Base-by-base conservation (phyloP, 2,797 vertebrate genomes). In the Lagodon rhomboides region DNA sequence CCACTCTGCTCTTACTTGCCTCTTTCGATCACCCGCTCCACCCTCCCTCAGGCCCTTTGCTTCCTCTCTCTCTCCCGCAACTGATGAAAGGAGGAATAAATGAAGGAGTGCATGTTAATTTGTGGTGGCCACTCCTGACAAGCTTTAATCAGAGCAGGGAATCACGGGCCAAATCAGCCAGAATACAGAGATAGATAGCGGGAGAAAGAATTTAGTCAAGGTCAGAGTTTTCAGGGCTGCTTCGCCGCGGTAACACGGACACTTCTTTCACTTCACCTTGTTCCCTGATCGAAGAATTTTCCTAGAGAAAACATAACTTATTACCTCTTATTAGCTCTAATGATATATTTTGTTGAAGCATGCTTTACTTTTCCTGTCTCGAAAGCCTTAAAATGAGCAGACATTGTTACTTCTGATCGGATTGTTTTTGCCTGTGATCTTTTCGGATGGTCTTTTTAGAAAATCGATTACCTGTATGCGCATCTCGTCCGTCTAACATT, bases 21-120 rank as follows among this genome's bases (percentile, higher is more conserved):
- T 86, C 70, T 65, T 83, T 66, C n/a, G 67, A 76, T 82, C 61
- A 68, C 61, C 73, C 80, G 49, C 71, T 79, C 50, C 46, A 44
- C 44, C 70, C 60, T 80, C 80, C 82, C 84, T 1, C 8, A 86
- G 83, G 85, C 71, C 80, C 68, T 73, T 53, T 61, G 55, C 80
- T 70, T 84, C 74, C 51, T 68, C 63, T 80, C 61, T 78, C 66
- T 34, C 30, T 34, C 51, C 12, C 12, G 53, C 65, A 12, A 47
- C 71, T 90, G 92, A 94, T 93, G 85, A 93, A 94, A 94, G 89
- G 75, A 80, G 79, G 76, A 71, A 83, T 80, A 90, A 91, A 93
- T 90, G 85, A 90, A 87, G 82, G 76, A 80, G 84, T 85, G 85
- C 87, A 90, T 89, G 90, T 82, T 90, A 81, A 91, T 92, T 93